Conservation (phyloP, 2,113 vertebrate species). For the Syrmaticus mikado region DNA sequence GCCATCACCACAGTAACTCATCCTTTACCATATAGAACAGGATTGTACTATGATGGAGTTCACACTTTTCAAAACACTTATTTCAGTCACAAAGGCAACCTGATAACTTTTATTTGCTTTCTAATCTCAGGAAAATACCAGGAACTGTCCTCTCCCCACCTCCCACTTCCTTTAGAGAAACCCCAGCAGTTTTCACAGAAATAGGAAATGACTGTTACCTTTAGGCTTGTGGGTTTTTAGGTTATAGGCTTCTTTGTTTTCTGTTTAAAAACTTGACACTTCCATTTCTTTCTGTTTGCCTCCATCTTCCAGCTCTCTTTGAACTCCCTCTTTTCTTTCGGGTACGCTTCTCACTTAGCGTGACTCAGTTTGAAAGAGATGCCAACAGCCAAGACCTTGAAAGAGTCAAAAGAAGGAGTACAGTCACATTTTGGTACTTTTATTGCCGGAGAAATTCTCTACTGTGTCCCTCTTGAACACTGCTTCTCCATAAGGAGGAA, state of each 20-base stretch:
- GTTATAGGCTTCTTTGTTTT: background rate
- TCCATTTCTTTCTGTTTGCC: background rate
- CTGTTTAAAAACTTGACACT: background rate
- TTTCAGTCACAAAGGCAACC: background rate
- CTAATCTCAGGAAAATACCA: constrained; percentile 58
- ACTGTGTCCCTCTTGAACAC: accelerated
- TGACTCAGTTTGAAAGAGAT: background rate
- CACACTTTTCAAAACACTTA: background rate
- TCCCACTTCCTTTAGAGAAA: constrained; percentile 40
- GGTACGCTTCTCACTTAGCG: background rate
- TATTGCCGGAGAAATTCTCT: background rate
- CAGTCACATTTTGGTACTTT: background rate
- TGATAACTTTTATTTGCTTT: constrained; percentile 3
- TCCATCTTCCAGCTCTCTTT: background rate
- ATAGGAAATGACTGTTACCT: constrained; percentile 49
- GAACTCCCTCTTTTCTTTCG: background rate
- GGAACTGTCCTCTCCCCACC: constrained; percentile 35
- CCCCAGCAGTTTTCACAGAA: constrained; percentile 29
- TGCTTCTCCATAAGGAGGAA: background rate
- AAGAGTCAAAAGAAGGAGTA: background rate
- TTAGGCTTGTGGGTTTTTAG: background rate
- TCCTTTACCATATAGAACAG: accelerated
- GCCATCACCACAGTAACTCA: background rate
- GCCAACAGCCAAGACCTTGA: background rate
- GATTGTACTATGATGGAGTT: background rate